Evolutionary conservation across 2,888 invertebrate genomes (phyloP), one percentile per base, ranked within the genome.

Genomic region (Thera britannica): DNA sequence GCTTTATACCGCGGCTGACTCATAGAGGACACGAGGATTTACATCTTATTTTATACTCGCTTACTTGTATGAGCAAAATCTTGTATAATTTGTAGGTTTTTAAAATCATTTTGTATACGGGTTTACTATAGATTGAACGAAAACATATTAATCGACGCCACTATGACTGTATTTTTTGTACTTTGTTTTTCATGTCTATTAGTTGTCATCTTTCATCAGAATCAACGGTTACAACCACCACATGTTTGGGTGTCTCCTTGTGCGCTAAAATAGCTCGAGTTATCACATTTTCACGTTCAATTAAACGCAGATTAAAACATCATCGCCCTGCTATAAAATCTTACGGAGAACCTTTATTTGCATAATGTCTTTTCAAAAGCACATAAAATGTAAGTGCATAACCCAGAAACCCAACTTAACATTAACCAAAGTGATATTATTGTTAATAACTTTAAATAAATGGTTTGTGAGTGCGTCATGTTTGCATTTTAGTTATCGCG

Each of bases 401-500:
- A 65, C 65, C 62, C 65, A 58, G 62, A 62, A 62, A 65, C 59
- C 51, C 69, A 63, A 56, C 62, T 52, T 65, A 56, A 62, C 65
- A 66, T 59, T 69, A 59, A 67, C 71, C 64, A 61, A 74, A 70
- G 62, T 65, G 65, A 44, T 72, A 65, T 67, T 72, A 65, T 67
- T 70, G 67, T 69, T 70, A 66, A 65, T 67, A 68, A 75, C 73
- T 68, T 67, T 67, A 65, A 58, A 58, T 61, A 58, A 66, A 66
- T 57, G 72, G 72, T 70, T 62, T 70, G 62, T 49, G 67, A 74
- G 76, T 73, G 75, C 79, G 78, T 80, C 79, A 78, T 88, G 83
- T 87, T 88, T 87, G 84, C 83, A 81, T 83, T 87, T 79, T 79
- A 82, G 84, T 88, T 87, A 88, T 87, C 85, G 80, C 79, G 59